These are phyloP conservation scores for Euura lappo DNA, from an alignment of 1,140 invertebrate species.

Conservation along the genomic window DNA sequence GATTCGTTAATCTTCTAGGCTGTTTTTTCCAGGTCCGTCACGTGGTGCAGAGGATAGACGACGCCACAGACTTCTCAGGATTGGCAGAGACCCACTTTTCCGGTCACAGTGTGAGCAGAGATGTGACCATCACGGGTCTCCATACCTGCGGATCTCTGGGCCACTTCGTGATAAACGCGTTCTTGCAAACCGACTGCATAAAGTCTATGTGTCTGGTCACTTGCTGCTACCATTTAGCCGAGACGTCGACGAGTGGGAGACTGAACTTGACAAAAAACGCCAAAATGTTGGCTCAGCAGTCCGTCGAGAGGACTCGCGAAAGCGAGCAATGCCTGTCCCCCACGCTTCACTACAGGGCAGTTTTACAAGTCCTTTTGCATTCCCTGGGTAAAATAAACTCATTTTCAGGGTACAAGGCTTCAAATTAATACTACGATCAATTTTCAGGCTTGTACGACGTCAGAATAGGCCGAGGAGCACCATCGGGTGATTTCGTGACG, in stretches of 20 bases:
- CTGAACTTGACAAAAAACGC: constrained; percentile 76
- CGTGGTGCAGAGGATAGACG: constrained; percentile 44
- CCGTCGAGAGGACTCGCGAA: constrained; percentile 69
- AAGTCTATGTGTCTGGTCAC: constrained; percentile 79
- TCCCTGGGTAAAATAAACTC: constrained; percentile 39
- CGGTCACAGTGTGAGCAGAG: constrained; percentile 33
- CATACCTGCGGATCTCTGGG: constrained; percentile 91
- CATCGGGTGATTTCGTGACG: constrained; percentile 61
- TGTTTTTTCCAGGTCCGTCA: constrained; percentile 44
- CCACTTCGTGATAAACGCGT: constrained; percentile 76
- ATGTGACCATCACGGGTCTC: constrained; percentile 74
- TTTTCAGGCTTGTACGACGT: constrained; percentile 57
- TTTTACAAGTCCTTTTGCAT: constrained; percentile 72
- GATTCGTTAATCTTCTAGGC: constrained; percentile 13
- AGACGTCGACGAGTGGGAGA: constrained; percentile 65
- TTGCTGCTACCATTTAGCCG: constrained; percentile 89
- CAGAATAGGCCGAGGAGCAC: constrained; percentile 59
- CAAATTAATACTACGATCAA: constrained; percentile 14
- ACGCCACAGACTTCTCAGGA: constrained; percentile 59
- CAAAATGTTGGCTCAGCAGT: constrained; percentile 83
- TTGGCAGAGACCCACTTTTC: constrained; percentile 60
- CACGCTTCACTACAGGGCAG: constrained; percentile 73
- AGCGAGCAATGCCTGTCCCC: constrained; percentile 65
- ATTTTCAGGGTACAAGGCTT: constrained; percentile 11
- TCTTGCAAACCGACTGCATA: constrained; percentile 64